Conservation (phyloP, 2,888 invertebrate species). For the Harpagoxenus sublaevis region DNA sequence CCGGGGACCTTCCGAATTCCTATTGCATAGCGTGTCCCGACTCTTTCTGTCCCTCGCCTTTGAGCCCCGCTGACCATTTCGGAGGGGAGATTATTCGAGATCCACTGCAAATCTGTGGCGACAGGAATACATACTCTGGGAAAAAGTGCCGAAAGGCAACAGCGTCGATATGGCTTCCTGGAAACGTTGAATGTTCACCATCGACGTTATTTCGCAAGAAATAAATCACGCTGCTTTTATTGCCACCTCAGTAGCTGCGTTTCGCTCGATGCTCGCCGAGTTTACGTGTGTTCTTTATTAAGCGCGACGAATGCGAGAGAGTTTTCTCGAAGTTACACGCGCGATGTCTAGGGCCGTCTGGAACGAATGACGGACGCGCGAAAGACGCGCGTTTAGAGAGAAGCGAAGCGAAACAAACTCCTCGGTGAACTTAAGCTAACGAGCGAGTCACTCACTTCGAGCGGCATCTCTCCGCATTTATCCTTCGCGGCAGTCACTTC, state of each 20-base stretch:
- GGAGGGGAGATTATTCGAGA: slow-evolving; percentile 4
- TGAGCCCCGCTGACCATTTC: slow-evolving; percentile 28
- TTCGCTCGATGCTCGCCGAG: background rate
- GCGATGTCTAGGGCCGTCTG: slow-evolving; percentile 1
- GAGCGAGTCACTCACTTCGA: slow-evolving; percentile 59
- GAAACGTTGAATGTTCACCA: background rate
- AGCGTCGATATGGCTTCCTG: background rate
- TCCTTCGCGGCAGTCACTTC: slow-evolving; percentile 42
- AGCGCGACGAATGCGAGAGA: slow-evolving; percentile 28
- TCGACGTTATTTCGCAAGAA: slow-evolving; percentile 10
- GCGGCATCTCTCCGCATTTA: slow-evolving; percentile 54
- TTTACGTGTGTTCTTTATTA: slow-evolving; percentile 5
- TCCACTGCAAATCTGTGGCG: slow-evolving; percentile 13
- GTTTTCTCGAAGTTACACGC: slow-evolving; percentile 29
- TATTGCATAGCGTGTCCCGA: slow-evolving; percentile 25
- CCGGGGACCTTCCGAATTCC: slow-evolving; percentile 50
- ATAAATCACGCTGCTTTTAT: slow-evolving; percentile 19
- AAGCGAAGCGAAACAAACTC: slow-evolving; percentile 35
- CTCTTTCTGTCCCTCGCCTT: slow-evolving; percentile 25
- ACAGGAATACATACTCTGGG: background rate
- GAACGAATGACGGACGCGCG: slow-evolving; percentile 41
- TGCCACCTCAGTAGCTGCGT: background rate
- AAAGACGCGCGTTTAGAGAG: slow-evolving; percentile 28
- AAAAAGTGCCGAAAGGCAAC: background rate
- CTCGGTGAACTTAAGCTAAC: slow-evolving; percentile 51